phyloP scores from a whole-genome alignment of 2,888 invertebrate species.

The Aphidius colemani region DNA sequence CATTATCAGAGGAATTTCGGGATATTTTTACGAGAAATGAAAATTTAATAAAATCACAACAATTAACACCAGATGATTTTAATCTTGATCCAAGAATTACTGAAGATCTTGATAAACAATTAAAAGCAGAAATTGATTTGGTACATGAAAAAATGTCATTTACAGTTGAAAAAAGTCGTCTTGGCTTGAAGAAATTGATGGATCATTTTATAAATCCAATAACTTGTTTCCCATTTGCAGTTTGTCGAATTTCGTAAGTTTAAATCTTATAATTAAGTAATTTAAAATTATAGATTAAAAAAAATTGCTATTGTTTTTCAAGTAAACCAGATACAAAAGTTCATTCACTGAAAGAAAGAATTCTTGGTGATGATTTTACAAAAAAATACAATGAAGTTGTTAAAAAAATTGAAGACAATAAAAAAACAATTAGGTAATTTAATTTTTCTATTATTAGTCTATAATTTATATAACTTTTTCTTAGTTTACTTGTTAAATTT shows the following conservation, averaged over 20 bases:
- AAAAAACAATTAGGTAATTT: constrained; percentile 64
- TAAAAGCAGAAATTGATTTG: constrained; percentile 68
- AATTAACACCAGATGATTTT: constrained; percentile 66
- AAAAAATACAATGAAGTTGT: constrained; percentile 65
- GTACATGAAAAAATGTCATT: constrained; percentile 71
- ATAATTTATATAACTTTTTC: too few species aligned
- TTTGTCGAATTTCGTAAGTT: constrained; percentile 50
- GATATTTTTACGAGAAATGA: constrained; percentile 67
- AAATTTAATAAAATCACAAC: constrained; percentile 66
- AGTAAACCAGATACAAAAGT: constrained; percentile 51
- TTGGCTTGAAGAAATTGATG: constrained; percentile 68
- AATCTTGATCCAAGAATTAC: constrained; percentile 72
- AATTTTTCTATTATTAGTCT: too few species aligned
- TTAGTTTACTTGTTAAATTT: too few species aligned
- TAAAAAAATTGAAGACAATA: constrained; percentile 66
- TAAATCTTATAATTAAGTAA: background rate
- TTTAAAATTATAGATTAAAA: background rate
- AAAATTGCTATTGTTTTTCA: background rate
- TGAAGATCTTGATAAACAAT: constrained; percentile 65
- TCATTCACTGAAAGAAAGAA: constrained; percentile 68
- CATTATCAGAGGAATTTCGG: constrained; percentile 66
- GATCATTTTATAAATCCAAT: constrained; percentile 71
- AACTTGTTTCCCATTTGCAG: constrained; percentile 52
- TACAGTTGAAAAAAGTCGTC: constrained; percentile 71
- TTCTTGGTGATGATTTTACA: constrained; percentile 65